Base-by-base conservation (phyloP, 2,113 vertebrate genomes). In the Nerophis lumbriciformis region DNA sequence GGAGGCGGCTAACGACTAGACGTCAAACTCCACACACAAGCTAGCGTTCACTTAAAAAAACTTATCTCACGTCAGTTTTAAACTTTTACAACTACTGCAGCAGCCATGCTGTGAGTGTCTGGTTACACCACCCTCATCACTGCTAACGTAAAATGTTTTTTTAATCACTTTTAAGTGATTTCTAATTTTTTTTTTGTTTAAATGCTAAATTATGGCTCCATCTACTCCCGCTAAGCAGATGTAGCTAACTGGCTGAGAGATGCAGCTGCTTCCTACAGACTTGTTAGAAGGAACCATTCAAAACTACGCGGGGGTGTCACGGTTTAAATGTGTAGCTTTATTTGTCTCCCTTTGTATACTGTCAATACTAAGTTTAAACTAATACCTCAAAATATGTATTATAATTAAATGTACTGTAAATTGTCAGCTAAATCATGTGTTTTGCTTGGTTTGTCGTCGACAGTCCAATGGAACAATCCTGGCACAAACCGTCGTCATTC, bases 41-140 rank as follows among this genome's bases (percentile, higher is more conserved):
- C 60, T 58, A 68, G 62, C 64, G 57, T 63, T 39, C 50, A 48
- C 66, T 39, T 39, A 39, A 45, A 37, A 38, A 72, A 90, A 90
- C 81, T 89, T 88, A 64, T 78, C 80, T 79, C 74, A 82, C 83
- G 84, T 88, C 84, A 68, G 68, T 80, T 76, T 83, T 88, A 79
- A 92, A 92, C 89, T 92, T 92, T 90, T 85, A 83, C 68, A 62
- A 56, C 80, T 62, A 70, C 57, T 53, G 65, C 73, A 88, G 89
- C 88, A 90, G 89, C 89, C 90, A 91, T 91, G 83, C 84, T 79
- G 77, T 81, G 80, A 84, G 77, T 88, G 79, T 86, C 60, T 82
- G 84, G 78, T 83, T 83, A 85, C 84, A 84, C 76, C 85, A 80
- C 83, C 63, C 85, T 80, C 69, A 73, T 8, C 19, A 7, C 59